Base-by-base conservation (phyloP, 2,113 vertebrate species). In the Menura novaehollandiae region DNA sequence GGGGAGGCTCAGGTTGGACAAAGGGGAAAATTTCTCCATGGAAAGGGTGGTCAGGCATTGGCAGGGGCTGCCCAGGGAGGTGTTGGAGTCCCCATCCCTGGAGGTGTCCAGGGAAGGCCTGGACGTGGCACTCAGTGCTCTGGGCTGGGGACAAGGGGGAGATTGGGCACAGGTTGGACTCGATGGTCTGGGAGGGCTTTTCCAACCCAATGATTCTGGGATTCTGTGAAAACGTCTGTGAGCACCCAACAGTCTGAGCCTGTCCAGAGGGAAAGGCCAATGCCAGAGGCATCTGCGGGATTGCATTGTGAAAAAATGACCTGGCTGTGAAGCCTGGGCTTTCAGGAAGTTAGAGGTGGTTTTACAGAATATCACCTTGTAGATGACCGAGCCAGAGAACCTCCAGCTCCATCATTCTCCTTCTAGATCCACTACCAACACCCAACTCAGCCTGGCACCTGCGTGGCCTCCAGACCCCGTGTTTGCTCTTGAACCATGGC, bases 11-110 rank as follows among this genome's bases (percentile, higher is more conserved):
- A 37, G 72, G 21, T 0, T 13, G 35, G 52, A 32, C 4, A 26
- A 0, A 2, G 6, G 19, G 0, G 30, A 6, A 4, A 43, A 53
- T 39, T 78, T 13, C 64, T 1, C 1, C 39, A 12, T 28, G 15
- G 47, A 35, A 51, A 47, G 15, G 28, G 30, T 1, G 8, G 0
- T 47, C 20, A 63, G 19, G 27, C 73, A 1, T 9, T 76, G 41
- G 41, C 4, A 74, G n/a, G 24, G 6, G 23, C 13, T 63, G 12
- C 15, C n/a, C 16, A 79, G 30, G 41, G 13, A 19, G 39, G 27
- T 37, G n/a, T 11, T 63, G 66, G n/a, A 7, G 24, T 63, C 0
- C 5, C 41, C 41, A 21, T 53, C 15, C 30, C 20, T 26, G 56
- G 9, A 62, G 14, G 33, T 69, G 64, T 3, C 55, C 47, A 8